phyloP scores from a whole-genome alignment of 2,888 invertebrate species.

The Eupelmus urozonus region DNA sequence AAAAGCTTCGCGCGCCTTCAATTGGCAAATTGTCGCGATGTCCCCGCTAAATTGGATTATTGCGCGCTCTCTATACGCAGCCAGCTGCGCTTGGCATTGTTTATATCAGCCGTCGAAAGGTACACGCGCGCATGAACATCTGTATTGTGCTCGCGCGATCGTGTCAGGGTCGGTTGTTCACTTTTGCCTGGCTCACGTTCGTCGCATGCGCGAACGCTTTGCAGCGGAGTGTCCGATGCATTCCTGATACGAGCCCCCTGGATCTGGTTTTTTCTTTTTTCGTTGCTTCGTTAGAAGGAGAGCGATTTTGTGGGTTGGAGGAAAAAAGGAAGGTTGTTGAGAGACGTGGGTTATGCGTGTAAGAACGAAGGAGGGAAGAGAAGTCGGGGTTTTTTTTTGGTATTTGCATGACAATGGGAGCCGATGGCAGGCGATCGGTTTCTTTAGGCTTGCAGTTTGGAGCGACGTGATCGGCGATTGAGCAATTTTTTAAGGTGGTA shows the following conservation, averaged over 20 bases:
- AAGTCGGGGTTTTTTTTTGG: not conserved
- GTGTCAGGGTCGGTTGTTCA: slow-evolving; percentile 70
- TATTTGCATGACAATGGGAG: slow-evolving; percentile 7
- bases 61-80: slow-evolving; percentile 18
- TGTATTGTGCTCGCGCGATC: slow-evolving; percentile 61
- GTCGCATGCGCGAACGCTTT: not conserved
- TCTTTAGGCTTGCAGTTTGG: not conserved
- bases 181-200: slow-evolving; percentile 62
- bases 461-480: too few species aligned
- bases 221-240: slow-evolving; percentile 52
- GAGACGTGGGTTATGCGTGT: not conserved
- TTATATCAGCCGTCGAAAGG: slow-evolving; percentile 28
- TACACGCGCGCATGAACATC: slow-evolving; percentile 48
- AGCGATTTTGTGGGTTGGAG: not conserved
- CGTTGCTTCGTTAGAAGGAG: not conserved
- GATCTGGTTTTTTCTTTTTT: slow-evolving; percentile 11
- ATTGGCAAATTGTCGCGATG: slow-evolving; percentile 50
- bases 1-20: slow-evolving; percentile 48
- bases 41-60: slow-evolving; percentile 52
- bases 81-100: slow-evolving; percentile 43
- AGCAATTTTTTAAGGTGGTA: too few species aligned
- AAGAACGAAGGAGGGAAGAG: not conserved
- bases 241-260: slow-evolving; percentile 56
- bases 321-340: not conserved
- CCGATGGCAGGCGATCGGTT: not conserved